phyloP scores from a whole-genome alignment of 2,888 invertebrate species.

The Zygogramma bicolorata region DNA sequence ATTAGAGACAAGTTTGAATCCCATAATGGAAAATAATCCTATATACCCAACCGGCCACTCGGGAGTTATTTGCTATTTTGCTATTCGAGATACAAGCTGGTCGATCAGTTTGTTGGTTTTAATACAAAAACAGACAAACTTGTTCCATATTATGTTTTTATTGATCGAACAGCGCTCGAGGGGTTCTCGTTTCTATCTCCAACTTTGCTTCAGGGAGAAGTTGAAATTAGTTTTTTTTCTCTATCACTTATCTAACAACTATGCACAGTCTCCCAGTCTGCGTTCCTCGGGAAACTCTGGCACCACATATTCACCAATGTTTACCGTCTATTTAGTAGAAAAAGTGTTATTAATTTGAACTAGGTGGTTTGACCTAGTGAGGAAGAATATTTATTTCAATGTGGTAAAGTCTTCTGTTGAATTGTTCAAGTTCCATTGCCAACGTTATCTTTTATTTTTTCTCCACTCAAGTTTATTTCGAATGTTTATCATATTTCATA shows the following conservation, averaged over 20 bases:
- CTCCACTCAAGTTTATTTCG: no score
- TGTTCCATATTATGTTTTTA: not conserved
- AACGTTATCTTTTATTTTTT: no score
- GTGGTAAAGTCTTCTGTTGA: no score
- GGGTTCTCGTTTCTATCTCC: not conserved
- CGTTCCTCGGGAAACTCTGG: not conserved
- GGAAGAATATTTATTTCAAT: no score
- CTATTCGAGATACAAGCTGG: not conserved
- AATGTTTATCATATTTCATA: no score
- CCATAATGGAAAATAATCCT: not conserved
- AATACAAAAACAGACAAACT: not conserved
- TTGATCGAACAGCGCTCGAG: not conserved
- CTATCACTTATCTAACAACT: not conserved
- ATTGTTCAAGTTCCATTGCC: no score
- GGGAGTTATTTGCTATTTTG: not conserved
- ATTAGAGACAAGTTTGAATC: not conserved
- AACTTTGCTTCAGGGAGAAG: not conserved
- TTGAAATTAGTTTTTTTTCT: not conserved
- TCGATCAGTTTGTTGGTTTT: not conserved
- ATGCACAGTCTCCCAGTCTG: not conserved
- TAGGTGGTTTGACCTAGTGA: no score
- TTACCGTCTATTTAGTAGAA: no score
- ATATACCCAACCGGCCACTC: not conserved
- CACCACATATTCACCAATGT: not conserved
- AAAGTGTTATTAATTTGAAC: not conserved